Base-by-base conservation (phyloP, 1,140 invertebrate genomes). In the Bombus sibiricus region DNA sequence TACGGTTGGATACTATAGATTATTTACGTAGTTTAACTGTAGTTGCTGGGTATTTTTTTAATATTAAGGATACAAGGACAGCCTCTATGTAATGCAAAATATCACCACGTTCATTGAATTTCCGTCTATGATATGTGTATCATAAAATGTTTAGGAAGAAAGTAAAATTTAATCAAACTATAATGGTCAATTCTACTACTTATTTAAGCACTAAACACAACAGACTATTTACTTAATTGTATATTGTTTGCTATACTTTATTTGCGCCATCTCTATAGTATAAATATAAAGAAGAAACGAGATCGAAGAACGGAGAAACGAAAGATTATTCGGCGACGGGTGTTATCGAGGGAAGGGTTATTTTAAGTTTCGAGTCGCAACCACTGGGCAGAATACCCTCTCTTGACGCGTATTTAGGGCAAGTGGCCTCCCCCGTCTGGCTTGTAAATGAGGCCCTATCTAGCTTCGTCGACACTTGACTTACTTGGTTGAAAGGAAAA, bases 401-500 rank as follows among this genome's bases (percentile, higher is more conserved):
- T 85, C 86, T 76, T 88, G 80, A 81, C 32, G 66, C 81, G 91
- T 92, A 94, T 94, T 94, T 93, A 90, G 92, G 92, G 88, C 93
- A 94, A 94, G 94, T 94, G 92, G 74, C 83, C 85, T 87, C 83
- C 89, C 83, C 89, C 85, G 92, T 94, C 92, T 94, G 91, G 88
- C 92, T 75, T 92, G 92, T 93, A 94, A 94, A 94, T 93, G 92
- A 93, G 93, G 88, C 89, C 91, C 90, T 91, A 86, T 85, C 88
- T 85, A 89, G 86, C 89, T 89, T 87, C 86, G 90, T 89, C 91
- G 88, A 90, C 90, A 94, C 94, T 94, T 93, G 94, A 94, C 93
- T 93, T 92, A 92, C 90, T 93, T 93, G 90, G 86, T 77, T 89
- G 89, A 90, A 90, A 91, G 83, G 90, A 86, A 89, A 91, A 91